A percentile compares a stretch with the other conserved stretches of the same genome.
Evolutionary conservation across 2,113 vertebrate genomes (phyloP).

Genomic region (Etia nguti): DNA sequence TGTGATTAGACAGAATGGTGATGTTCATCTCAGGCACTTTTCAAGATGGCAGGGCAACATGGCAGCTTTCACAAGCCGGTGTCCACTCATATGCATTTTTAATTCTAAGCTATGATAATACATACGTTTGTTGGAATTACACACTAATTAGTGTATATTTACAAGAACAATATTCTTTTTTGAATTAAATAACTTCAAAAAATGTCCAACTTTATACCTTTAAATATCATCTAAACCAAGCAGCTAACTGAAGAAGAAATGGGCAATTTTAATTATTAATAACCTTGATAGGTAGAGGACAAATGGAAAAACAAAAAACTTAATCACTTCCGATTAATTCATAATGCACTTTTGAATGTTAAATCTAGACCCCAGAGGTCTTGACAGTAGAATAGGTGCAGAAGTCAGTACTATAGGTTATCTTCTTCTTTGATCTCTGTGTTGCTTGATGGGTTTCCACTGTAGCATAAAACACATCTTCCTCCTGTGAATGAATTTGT

Average conservation of each 20-base stretch:
- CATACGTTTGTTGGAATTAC: not conserved
- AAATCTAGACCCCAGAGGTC: not conserved
- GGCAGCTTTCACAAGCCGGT: not conserved
- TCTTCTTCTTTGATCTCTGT: not conserved
- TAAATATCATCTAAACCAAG: not conserved
- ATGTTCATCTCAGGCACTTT: not conserved
- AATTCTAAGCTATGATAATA: not conserved
- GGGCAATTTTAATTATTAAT: not conserved
- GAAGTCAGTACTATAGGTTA: not conserved
- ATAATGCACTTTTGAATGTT: not conserved
- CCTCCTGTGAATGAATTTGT: not conserved
- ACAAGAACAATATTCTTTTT: not conserved
- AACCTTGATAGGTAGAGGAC: not conserved
- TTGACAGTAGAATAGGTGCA: not conserved
- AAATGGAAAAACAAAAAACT: not conserved
- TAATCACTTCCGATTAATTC: not conserved
- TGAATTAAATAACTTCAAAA: not conserved
- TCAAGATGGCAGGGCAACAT: not conserved
- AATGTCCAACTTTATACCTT: not conserved
- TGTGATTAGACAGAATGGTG: rapidly evolving
- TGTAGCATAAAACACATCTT: not conserved
- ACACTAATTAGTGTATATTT: too few relatives aligned
- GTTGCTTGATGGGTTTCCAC: not conserved
- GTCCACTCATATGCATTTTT: not conserved
- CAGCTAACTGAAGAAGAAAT: not conserved